These are phyloP conservation scores for Smutsia temminckii DNA, from an alignment of 2,797 vertebrate species.

Conservation along the genomic window DNA sequence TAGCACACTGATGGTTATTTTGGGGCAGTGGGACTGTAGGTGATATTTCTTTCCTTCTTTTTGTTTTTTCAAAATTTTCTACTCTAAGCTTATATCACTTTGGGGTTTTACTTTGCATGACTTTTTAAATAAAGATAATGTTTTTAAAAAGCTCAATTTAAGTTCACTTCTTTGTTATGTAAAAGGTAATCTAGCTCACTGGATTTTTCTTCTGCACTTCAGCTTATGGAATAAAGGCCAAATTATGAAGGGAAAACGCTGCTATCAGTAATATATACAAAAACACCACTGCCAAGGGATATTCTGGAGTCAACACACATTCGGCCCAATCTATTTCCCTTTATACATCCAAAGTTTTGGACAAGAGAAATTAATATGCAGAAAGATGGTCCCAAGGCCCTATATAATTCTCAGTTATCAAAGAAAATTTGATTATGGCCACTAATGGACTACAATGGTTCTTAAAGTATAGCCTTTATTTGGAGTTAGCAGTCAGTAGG, in stretches of 20 bases:
- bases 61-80: constrained; percentile 28
- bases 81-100: neutral
- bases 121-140: constrained; percentile 16
- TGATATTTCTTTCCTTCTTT: constrained; percentile 15
- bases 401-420: constrained; percentile 58
- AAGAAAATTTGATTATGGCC: constrained; percentile 53
- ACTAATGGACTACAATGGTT: constrained; percentile 59
- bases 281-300: neutral
- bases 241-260: constrained; percentile 37
- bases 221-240: constrained; percentile 49
- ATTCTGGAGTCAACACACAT: neutral
- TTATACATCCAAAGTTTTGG: constrained; percentile 15
- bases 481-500: constrained; percentile 42
- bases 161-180: constrained; percentile 51
- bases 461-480: constrained; percentile 49
- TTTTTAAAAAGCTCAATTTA: constrained; percentile 32
- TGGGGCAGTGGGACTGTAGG: neutral
- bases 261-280: neutral
- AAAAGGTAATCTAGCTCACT: constrained; percentile 43
- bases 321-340: constrained; percentile 23
- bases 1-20: constrained; percentile 36
- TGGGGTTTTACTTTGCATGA: neutral
- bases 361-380: constrained; percentile 37
- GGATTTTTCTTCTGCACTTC: constrained; percentile 46
- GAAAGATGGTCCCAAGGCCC: constrained; percentile 32